Percentiles rank a stretch among this genome's conserved stretches.
These are phyloP conservation scores for Sinosuthora webbiana DNA, from an alignment of 2,113 vertebrate species.

Conservation along the genomic window DNA sequence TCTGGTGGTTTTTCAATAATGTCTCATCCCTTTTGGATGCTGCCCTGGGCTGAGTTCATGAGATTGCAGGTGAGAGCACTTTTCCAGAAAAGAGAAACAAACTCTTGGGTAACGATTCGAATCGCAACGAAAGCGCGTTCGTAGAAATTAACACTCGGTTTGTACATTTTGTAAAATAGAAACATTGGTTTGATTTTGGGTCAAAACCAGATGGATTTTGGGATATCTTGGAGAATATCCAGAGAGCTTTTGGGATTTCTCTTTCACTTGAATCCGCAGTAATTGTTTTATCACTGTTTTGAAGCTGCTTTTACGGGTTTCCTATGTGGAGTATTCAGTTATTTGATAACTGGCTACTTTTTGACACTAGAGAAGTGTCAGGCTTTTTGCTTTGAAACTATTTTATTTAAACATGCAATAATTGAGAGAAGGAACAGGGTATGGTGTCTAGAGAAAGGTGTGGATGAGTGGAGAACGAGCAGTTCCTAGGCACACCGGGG, in stretches of 20 bases:
- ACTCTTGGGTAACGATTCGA: background rate
- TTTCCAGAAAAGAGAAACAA: background rate
- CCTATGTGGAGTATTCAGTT: constrained; percentile 28
- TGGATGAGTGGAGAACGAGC: background rate
- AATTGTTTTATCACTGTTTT: constrained; percentile 41
- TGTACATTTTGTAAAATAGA: constrained; percentile 55
- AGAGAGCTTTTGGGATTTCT: background rate
- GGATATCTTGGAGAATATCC: background rate
- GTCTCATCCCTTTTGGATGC: background rate
- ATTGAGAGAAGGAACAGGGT: constrained; percentile 46
- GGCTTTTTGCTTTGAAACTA: constrained; percentile 38
- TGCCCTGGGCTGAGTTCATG: background rate
- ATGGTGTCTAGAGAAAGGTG: background rate
- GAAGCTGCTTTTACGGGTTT: constrained; percentile 53
- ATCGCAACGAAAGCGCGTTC: background rate
- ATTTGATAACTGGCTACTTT: constrained; percentile 8
- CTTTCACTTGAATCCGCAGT: constrained; percentile 37
- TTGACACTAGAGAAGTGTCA: background rate
- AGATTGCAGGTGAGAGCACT: constrained; percentile 10
- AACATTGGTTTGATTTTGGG: background rate
- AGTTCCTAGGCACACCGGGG: background rate
- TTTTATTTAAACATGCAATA: constrained; percentile 67
- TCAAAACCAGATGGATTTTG: background rate
- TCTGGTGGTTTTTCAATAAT: background rate
- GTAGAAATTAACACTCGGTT: background rate